These are phyloP conservation scores for Stegastes partitus DNA, from an alignment of 2,113 vertebrate species.

Conservation along the genomic window DNA sequence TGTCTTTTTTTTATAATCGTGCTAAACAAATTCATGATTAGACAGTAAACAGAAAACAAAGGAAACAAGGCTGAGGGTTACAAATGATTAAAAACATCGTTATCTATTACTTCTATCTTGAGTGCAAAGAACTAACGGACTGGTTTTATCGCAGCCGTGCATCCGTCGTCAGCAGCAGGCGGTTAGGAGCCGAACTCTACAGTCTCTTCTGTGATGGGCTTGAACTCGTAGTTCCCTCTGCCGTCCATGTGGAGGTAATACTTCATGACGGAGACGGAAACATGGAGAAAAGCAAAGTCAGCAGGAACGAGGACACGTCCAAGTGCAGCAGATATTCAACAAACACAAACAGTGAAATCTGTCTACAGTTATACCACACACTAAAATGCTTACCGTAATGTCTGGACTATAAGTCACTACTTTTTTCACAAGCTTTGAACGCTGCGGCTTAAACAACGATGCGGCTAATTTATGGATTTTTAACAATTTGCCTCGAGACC, in stretches of 20 bases:
- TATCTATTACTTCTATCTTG: constrained; percentile 24
- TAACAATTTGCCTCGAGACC: too few relatives aligned
- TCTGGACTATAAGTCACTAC: too few relatives aligned
- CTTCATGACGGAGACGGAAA: constrained; percentile 68
- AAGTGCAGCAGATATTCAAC: too few relatives aligned
- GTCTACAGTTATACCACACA: too few relatives aligned
- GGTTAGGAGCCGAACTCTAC: constrained; percentile 95
- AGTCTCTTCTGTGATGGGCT: constrained; percentile 95
- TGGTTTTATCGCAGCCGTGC: constrained; percentile 23
- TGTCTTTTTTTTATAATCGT: too few relatives aligned
- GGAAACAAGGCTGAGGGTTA: constrained; percentile 28
- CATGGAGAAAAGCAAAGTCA: neutral
- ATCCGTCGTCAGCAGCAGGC: neutral
- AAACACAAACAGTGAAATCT: too few relatives aligned
- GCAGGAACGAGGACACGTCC: neutral
- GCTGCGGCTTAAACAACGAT: too few relatives aligned
- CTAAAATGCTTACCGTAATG: too few relatives aligned
- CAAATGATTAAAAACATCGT: constrained; percentile 77
- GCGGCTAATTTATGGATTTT: too few relatives aligned
- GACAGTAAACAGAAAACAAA: too few relatives aligned
- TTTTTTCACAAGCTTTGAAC: too few relatives aligned
- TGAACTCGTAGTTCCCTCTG: constrained; percentile 96
- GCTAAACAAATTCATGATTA: too few relatives aligned
- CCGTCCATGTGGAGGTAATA: constrained; percentile 98
- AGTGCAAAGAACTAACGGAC: constrained; percentile 61